Evolutionary conservation across 2,888 invertebrate genomes (phyloP).

Genomic region (Xestoiulus laeticollis): DNA sequence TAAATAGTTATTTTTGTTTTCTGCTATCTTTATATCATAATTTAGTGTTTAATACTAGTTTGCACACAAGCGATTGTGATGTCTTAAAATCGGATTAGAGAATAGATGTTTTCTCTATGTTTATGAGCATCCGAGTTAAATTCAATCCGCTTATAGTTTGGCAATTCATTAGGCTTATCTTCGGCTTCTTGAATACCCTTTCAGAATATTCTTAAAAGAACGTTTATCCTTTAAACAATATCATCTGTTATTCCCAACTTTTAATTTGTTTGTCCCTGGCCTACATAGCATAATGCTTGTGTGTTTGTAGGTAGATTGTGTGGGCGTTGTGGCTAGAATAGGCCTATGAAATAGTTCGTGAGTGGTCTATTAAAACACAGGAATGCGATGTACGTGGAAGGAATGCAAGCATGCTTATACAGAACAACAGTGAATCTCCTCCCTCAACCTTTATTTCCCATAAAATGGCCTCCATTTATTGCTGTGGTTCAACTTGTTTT

Average conservation of each 20-base stretch:
- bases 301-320: not conserved
- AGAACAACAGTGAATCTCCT: not conserved
- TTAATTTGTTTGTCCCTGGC: constrained; percentile 24
- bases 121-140: not conserved
- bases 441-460: constrained; percentile 1
- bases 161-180: not conserved
- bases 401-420: not conserved
- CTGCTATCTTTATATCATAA: not conserved
- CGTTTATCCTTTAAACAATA: not conserved
- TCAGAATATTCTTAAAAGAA: not conserved
- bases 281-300: not conserved
- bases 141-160: not conserved
- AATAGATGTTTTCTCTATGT: not conserved
- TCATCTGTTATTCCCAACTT: not conserved
- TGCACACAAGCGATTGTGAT: not conserved
- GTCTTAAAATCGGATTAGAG: not conserved
- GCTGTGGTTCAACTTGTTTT: not conserved
- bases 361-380: constrained; percentile 41
- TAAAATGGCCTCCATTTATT: not conserved
- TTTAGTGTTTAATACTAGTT: not conserved
- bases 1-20: not conserved
- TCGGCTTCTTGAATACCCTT: not conserved
- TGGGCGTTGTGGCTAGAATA: not conserved
- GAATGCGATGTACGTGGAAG: constrained; percentile 41
- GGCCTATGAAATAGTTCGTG: constrained; percentile 5